phyloP scores from a whole-genome alignment of 2,888 invertebrate species.

The Labia minor region DNA sequence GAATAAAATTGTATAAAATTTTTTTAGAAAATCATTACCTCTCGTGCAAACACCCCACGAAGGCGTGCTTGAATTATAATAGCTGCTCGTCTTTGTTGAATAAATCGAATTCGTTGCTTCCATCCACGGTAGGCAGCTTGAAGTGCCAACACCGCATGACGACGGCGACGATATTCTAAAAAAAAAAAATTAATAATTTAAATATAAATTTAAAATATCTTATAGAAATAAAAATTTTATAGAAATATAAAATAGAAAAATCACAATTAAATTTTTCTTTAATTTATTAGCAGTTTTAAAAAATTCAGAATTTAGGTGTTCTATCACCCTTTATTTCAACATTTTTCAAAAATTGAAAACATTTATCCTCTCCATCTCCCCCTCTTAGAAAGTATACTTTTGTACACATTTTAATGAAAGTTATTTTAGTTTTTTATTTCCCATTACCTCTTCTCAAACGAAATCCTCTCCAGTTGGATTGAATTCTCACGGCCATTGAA shows the following conservation, averaged over 20 bases:
- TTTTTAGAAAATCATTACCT: constrained; percentile 40
- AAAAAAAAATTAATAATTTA: constrained; percentile 16
- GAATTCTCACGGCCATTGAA: constrained; percentile 60
- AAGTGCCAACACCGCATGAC: constrained; percentile 57
- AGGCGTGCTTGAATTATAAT: constrained; percentile 77
- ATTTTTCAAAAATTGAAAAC: too few relatives aligned
- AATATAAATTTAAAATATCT: not conserved
- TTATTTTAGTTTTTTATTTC: too few relatives aligned
- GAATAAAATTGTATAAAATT: not conserved
- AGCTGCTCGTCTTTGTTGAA: constrained; percentile 69
- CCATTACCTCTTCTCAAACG: constrained; percentile 45
- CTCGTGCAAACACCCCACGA: constrained; percentile 80
- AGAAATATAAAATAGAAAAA: not conserved
- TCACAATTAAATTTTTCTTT: constrained; percentile 8
- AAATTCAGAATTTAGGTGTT: too few relatives aligned
- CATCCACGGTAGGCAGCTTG: constrained; percentile 80
- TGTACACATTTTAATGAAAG: too few relatives aligned
- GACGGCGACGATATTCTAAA: constrained; percentile 52
- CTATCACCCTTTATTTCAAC: too few relatives aligned
- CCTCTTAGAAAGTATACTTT: too few relatives aligned
- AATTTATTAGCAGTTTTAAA: too few relatives aligned
- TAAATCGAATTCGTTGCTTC: constrained; percentile 69
- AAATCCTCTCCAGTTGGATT: constrained; percentile 61
- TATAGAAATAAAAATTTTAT: too few relatives aligned
- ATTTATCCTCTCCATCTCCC: too few relatives aligned